Evolutionary conservation across 2,888 invertebrate species (phyloP), one percentile per base, ranked within the genome.

Genomic region (Busseola fusca): DNA sequence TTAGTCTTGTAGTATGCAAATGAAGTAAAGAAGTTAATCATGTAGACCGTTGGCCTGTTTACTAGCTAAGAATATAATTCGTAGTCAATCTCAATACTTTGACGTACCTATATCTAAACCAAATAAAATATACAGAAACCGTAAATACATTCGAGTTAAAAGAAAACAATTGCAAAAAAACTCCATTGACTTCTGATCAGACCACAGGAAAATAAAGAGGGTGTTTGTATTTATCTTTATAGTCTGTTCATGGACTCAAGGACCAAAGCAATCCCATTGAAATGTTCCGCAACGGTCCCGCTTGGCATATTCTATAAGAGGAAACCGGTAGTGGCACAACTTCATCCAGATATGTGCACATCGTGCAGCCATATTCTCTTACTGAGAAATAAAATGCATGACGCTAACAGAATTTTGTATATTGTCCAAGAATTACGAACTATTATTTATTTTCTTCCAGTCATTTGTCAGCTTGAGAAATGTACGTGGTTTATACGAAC

Each of bases 221-320:
- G 52, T 52, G 63, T 63, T 72, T 63, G 62, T 69, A 69, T 69
- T 76, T 73, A 73, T 76, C 42, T 80, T 80, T 67, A 76, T 30
- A 60, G 64, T 57, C 73, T 76, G 68, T 64, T 69, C 76, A 72
- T 64, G 59, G 59, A 54, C 62, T 65, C 54, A 21, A 62, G 67
- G 54, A 76, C 64, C 48, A 37, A 60, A 72, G 73, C 66, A 79
- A 79, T 80, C 69, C 69, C 66, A 80, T 79, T 76, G 73, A 76
- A 69, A 75, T 63, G 54, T 65, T 72, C 66, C 66, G 48, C 73
- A 69, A 54, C 54, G 66, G 73, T 64, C 73, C 52, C 76, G 60
- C 56, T 66, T 73, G 73, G 81, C 66, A 69, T 80, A 76, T 58
- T 59, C 69, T 69, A 37, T 80, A 73, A 69, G 57, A 79, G 66